A percentile compares a stretch with the other conserved stretches of the same genome.
Conservation (phyloP, 2,113 vertebrate genomes). For the Mus musculus region GRCm39 chrY:54930001-54930500, state of each 20-base stretch:
- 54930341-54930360: slow-evolving; percentile 84
- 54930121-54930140: slow-evolving; percentile 83
- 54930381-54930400: slow-evolving; percentile 79
- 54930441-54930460: slow-evolving; percentile 80
- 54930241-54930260: slow-evolving; percentile 88
- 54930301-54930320: slow-evolving; percentile 88
- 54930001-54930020: no score
- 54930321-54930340: slow-evolving; percentile 86
- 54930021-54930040: no score
- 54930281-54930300: slow-evolving; percentile 85
- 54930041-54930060: no score
- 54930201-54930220: slow-evolving; percentile 71
- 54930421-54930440: slow-evolving; percentile 85
- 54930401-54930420: slow-evolving; percentile 85
- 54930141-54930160: slow-evolving; percentile 68
- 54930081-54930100: no score
- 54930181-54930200: slow-evolving; percentile 65
- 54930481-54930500: slow-evolving; percentile 76
- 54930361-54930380: slow-evolving; percentile 87
- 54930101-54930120: no score
- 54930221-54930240: slow-evolving; percentile 85
- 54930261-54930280: slow-evolving; percentile 90
- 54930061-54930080: no score
- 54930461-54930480: slow-evolving; percentile 74
- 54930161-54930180: neutral